Evolutionary conservation across 2,113 vertebrate species (phyloP).

Genomic region (Mastomys coucha): DNA sequence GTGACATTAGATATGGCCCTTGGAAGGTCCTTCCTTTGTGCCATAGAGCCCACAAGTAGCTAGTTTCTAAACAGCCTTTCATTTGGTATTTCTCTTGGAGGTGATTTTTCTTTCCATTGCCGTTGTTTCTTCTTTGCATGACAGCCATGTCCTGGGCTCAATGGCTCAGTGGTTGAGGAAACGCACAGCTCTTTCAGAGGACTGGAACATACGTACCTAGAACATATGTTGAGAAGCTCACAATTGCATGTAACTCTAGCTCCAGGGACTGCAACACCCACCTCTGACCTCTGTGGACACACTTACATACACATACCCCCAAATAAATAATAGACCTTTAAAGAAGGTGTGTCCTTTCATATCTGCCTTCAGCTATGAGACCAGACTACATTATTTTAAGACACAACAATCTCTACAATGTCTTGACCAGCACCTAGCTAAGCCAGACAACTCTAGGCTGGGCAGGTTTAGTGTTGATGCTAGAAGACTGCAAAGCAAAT

Average conservation of each 20-base stretch:
- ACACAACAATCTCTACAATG: neutral
- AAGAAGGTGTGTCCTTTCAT: neutral
- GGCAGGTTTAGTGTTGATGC: neutral
- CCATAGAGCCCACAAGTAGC: neutral
- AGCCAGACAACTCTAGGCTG: neutral
- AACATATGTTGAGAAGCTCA: neutral
- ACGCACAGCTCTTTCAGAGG: neutral
- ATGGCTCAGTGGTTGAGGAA: neutral
- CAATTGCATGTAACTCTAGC: neutral
- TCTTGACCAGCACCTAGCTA: neutral
- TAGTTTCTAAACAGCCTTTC: neutral
- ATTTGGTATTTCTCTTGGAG: neutral
- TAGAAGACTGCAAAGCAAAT: neutral
- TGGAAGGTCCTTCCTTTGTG: neutral
- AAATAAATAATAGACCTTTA: neutral
- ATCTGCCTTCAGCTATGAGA: neutral
- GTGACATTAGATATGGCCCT: neutral
- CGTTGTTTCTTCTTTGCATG: neutral
- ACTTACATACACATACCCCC: neutral
- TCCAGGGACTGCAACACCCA: too few relatives aligned
- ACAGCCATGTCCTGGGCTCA: neutral
- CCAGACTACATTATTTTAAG: neutral
- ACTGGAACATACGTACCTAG: neutral
- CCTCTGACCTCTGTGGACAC: neutral
- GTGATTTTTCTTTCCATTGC: neutral